Evolutionary conservation across 2,797 vertebrate genomes (phyloP).

Genomic region (Chelonia mydas): DNA sequence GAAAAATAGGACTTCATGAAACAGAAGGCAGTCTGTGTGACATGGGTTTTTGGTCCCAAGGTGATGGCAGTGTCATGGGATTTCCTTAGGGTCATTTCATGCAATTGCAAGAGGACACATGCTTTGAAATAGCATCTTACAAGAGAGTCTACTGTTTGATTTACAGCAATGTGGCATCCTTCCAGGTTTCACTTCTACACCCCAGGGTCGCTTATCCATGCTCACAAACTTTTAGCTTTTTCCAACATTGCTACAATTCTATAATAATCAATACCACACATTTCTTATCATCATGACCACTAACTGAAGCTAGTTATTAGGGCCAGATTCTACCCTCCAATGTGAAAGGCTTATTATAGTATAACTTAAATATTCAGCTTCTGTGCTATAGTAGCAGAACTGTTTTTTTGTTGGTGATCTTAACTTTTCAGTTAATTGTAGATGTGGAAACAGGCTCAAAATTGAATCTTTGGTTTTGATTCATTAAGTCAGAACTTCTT

Average conservation of each 20-base stretch:
- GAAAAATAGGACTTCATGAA: background rate
- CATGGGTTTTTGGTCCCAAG: accelerated
- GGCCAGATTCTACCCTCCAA: background rate
- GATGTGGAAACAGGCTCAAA: background rate
- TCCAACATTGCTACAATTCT: background rate
- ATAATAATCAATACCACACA: background rate
- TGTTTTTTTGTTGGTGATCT: background rate
- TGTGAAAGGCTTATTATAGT: background rate
- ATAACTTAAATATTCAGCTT: background rate
- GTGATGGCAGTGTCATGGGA: background rate
- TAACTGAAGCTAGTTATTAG: background rate
- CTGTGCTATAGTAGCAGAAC: background rate
- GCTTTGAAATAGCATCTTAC: background rate
- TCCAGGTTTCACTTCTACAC: background rate
- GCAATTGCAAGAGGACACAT: background rate
- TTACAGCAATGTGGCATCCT: background rate
- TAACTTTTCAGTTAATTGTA: background rate
- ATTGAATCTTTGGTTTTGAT: background rate
- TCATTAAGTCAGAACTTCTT: background rate
- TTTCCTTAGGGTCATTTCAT: background rate
- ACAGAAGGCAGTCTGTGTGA: background rate
- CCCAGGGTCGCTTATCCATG: background rate
- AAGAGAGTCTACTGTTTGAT: background rate
- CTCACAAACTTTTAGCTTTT: background rate
- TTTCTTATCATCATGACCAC: background rate